These are phyloP conservation scores for Syrista parreyssii DNA, from an alignment of 2,888 invertebrate species.

Conservation along the genomic window DNA sequence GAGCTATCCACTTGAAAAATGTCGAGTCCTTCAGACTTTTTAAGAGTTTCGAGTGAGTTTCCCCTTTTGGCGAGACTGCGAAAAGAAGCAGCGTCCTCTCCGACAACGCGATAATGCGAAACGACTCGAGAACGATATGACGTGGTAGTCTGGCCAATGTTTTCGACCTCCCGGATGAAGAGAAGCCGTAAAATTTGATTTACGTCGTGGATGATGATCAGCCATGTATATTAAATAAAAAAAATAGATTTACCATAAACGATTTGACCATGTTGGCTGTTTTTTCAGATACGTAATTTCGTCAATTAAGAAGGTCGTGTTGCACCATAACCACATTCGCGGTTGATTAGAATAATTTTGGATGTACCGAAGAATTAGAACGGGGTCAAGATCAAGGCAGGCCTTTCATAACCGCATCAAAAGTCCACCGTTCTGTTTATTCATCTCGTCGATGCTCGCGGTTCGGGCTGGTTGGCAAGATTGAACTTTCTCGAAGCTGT, in stretches of 20 bases:
- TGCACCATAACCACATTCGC: not conserved
- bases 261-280: slow-evolving; percentile 34
- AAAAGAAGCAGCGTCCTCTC: not conserved
- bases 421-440: not conserved
- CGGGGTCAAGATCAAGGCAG: not conserved
- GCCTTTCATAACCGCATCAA: not conserved
- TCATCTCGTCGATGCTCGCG: not conserved
- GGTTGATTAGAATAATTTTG: not conserved
- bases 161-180: not conserved
- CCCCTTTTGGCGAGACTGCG: not conserved
- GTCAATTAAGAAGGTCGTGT: slow-evolving; percentile 23
- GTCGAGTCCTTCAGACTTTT: not conserved
- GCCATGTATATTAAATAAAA: not conserved
- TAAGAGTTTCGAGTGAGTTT: not conserved
- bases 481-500: not conserved
- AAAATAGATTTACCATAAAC: not conserved
- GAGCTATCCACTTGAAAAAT: not conserved
- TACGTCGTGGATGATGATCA: not conserved
- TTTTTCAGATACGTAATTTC: slow-evolving; percentile 26
- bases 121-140: not conserved
- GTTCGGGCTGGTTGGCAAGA: not conserved
- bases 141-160: not conserved
- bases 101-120: not conserved
- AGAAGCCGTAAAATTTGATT: not conserved
- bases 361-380: not conserved